These are phyloP conservation scores for Meriones psammophilus DNA, from an alignment of 2,797 vertebrate species.

Conservation along the genomic window DNA sequence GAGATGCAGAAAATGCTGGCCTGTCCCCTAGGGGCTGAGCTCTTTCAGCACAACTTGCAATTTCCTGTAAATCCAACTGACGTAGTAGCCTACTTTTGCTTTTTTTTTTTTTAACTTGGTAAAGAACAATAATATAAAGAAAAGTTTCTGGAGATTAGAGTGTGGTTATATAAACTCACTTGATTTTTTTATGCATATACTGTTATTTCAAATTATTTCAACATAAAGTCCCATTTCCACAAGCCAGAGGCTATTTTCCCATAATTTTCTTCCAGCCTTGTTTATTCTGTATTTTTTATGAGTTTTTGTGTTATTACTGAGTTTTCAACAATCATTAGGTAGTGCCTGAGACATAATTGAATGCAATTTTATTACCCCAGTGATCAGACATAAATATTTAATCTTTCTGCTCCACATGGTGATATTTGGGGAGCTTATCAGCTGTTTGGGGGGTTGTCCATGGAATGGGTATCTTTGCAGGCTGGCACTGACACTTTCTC, in stretches of 20 bases:
- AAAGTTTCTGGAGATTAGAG: slow-evolving; percentile 68
- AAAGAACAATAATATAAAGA: background rate
- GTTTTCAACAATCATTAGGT: slow-evolving; percentile 85
- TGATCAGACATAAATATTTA: slow-evolving; percentile 88
- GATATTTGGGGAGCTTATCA: slow-evolving; percentile 80
- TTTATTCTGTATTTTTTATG: slow-evolving; percentile 86
- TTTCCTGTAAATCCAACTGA: background rate
- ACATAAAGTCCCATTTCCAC: slow-evolving; percentile 80
- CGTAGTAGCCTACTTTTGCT: background rate
- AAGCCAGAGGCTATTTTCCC: slow-evolving; percentile 79
- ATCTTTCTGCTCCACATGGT: slow-evolving; percentile 82
- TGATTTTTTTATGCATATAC: slow-evolving; percentile 49
- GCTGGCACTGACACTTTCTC: slow-evolving; percentile 23
- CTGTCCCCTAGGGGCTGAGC: no score
- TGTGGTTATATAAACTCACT: slow-evolving; percentile 72
- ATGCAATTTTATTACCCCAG: slow-evolving; percentile 86
- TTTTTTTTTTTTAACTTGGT: background rate
- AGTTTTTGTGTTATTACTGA: slow-evolving; percentile 84
- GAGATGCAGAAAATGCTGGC: background rate
- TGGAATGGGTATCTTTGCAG: slow-evolving; percentile 49
- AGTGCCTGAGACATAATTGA: slow-evolving; percentile 84
- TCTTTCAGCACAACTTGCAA: accelerated
- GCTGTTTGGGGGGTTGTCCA: slow-evolving; percentile 75
- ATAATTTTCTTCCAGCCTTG: slow-evolving; percentile 82
- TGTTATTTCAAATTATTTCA: slow-evolving; percentile 81